Evolutionary conservation across 2,113 vertebrate species (phyloP), one percentile per base, ranked within the genome.

Genomic region (Chionis minor): DNA sequence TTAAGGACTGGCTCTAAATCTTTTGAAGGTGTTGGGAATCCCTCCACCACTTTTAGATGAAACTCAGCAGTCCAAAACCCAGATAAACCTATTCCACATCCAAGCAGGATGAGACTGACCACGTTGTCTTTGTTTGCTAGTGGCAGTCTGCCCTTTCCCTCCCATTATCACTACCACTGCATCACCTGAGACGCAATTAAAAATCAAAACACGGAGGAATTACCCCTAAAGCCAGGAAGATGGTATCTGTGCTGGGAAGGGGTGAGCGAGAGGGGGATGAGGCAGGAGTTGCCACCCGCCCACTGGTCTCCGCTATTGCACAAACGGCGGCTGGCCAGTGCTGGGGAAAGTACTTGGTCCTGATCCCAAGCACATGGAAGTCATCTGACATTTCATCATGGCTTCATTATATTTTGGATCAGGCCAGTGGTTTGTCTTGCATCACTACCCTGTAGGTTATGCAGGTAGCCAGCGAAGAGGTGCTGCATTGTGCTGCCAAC

Each of bases 311-410:
- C 16, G 90, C 27, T 62, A 51, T 95, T 94, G 94, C 94, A 82
- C 84, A 93, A 75, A 82, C 14, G 20, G 88, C 0, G 1, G 20
- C 2, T 56, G 84, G 89, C 52, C 77, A 21, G 85, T 32, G 92
- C 84, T 40, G 78, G 90, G 93, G 91, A 89, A 91, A 94, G 91
- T 4, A 10, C 62, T 94, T 59, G 69, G 47, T 93, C 83, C 77
- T 3, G 6, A 42, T 94, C 77, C 92, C 91, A 54, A 69, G 84
- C 86, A 81, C 95, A 51, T 87, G 95, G 95, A 91, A 94, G 81
- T 96, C 97, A 97, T 75, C 92, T 94, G 96, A 96, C 15, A 3
- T 94, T 95, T 97, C 51, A 1, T 94, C 95, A 96, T 2, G 77
- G 73, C 78, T 94, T 82, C 92, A 62, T 94, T 84, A 42, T 27